phyloP scores from a whole-genome alignment of 2,113 vertebrate genomes.

The Callithrix jacchus region DNA sequence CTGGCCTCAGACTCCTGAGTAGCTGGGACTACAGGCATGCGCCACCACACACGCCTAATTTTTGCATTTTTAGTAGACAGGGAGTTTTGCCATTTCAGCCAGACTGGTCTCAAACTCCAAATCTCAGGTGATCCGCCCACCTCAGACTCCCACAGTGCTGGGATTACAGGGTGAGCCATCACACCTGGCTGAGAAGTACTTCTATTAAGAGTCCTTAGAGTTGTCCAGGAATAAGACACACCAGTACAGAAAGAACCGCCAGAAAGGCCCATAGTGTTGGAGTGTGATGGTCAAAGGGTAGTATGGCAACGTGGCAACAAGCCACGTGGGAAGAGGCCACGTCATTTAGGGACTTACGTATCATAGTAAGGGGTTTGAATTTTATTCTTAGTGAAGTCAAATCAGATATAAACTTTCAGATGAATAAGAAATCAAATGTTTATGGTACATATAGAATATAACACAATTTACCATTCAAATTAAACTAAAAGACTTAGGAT shows the following conservation, averaged over 20 bases:
- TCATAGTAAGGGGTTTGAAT: neutral
- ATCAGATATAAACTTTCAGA: neutral
- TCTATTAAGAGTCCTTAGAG: neutral
- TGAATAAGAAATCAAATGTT: neutral
- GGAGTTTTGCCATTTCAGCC: no score
- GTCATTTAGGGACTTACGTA: rapidly evolving
- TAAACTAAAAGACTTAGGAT: neutral
- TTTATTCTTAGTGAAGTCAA: neutral
- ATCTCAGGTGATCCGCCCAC: no score
- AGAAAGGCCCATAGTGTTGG: neutral
- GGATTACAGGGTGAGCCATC: neutral
- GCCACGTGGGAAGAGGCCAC: neutral
- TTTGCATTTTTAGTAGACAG: no score
- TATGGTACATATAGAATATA: neutral
- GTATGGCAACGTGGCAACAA: rapidly evolving
- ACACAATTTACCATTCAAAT: neutral
- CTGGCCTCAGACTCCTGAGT: no score
- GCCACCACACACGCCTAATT: rapidly evolving
- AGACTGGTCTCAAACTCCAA: no score
- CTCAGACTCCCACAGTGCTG: neutral
- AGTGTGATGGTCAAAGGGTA: neutral
- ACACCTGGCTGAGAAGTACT: rapidly evolving
- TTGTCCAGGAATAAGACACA: neutral
- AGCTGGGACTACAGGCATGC: no score
- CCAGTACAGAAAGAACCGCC: neutral